A percentile compares a stretch with the other conserved stretches of the same genome.
Evolutionary conservation across 1,140 invertebrate species (phyloP).

Genomic region (Drosophila prosaltans): DNA sequence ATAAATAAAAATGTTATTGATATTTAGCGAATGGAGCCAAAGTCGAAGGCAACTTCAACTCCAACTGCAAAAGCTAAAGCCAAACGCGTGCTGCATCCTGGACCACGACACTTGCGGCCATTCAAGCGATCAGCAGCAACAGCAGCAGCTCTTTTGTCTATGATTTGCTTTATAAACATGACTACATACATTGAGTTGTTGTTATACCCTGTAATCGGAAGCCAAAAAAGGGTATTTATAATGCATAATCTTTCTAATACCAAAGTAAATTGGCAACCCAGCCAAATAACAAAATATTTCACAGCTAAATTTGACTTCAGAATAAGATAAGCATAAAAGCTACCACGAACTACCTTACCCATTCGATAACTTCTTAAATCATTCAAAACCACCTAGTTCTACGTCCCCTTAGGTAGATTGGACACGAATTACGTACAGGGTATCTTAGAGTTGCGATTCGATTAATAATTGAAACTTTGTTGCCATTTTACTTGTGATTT

Average conservation of each 20-base stretch:
- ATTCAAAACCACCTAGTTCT: too few species aligned
- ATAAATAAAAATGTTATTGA: constrained; percentile 82
- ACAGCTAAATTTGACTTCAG: too few species aligned
- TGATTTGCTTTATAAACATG: constrained; percentile 75
- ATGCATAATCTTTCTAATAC: too few species aligned
- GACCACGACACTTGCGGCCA: constrained; percentile 60
- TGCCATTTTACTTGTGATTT: too few species aligned
- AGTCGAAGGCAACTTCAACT: not conserved
- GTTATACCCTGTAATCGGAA: not conserved
- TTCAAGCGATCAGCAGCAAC: constrained; percentile 41
- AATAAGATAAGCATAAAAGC: too few species aligned
- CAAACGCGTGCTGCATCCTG: constrained; percentile 63
- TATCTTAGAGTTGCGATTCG: too few species aligned
- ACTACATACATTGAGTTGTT: constrained; percentile 23
- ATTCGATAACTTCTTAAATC: too few species aligned
- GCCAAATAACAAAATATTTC: too few species aligned
- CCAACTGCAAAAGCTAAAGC: not conserved
- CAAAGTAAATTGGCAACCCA: too few species aligned
- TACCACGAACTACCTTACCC: too few species aligned
- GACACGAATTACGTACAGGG: too few species aligned
- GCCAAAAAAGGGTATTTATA: not conserved
- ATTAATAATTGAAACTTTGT: not conserved
- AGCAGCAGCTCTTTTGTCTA: constrained; percentile 65
- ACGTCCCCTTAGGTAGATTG: too few species aligned
- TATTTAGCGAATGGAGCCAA: constrained; percentile 67